Base-by-base conservation (phyloP, 1,140 invertebrate species). In the Temnothorax longispinosus region DNA sequence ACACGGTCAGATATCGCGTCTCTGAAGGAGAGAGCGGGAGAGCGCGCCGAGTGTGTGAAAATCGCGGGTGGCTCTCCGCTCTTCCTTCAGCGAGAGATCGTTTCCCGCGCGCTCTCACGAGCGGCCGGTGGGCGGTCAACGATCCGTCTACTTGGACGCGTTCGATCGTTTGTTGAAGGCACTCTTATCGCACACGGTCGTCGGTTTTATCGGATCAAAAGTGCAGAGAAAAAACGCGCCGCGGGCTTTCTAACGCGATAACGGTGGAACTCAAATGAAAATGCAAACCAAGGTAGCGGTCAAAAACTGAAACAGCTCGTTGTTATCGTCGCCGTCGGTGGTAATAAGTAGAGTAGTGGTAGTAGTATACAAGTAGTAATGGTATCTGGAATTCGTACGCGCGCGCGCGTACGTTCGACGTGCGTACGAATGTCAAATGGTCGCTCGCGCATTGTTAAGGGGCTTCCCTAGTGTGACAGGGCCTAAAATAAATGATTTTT, bases 251-350 rank as follows among this genome's bases (percentile, higher is more conserved):
- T 56, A 64, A 85, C 77, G 50, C 47, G 71, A 27, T 87, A 65
- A 80, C 74, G 87, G 56, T 86, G 78, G 89, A 90, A 90, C 89
- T 90, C 89, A 90, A 90, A 89, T 89, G 88, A 89, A 90, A 90
- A 89, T 90, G 89, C 89, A 90, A 89, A 90, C 89, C 89, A 90
- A 90, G 88, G 67, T 52, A 90, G 89, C 89, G 78, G n/a, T 47
- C 38, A 18, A 54, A 44, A 90, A 87, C 54, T 64, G 50, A 87
- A 85, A 86, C 65, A 65, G 27, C 62, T 78, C 50, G 58, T 18
- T 35, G 44, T 65, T 60, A 18, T 84, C 15, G 78, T 84, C 54
- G 21, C 58, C 13, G 80, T 81, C 64, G 52, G 38, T 81, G 15
- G 38, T 81, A 47, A 27, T 47, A 62, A n/a, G 41, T 77, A 35